Conservation (phyloP, 2,113 vertebrate genomes). For the Thamnophis sirtalis region DNA sequence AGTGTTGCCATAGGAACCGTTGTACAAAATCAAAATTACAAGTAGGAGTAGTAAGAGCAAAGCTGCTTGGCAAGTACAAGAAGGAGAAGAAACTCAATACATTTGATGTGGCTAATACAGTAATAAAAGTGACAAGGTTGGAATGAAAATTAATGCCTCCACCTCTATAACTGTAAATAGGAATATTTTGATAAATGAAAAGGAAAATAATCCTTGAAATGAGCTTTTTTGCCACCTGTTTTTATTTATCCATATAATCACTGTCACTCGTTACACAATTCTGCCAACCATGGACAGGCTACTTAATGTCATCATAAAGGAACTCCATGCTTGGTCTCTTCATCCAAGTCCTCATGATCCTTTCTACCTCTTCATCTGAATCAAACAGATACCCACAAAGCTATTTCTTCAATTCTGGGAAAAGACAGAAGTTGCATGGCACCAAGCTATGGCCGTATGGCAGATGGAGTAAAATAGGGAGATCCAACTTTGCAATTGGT, state of each 20-base stretch:
- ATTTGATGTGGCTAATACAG: neutral
- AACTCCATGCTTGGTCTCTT: neutral
- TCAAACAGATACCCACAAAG: neutral
- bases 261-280: neutral
- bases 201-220: neutral
- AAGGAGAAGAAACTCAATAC: slow-evolving; percentile 16
- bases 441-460: neutral
- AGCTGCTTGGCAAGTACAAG: slow-evolving; percentile 24
- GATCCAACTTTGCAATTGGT: neutral
- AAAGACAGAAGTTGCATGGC: neutral
- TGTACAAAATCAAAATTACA: slow-evolving; percentile 15
- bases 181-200: neutral
- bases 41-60: slow-evolving; percentile 46
- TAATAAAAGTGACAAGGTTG: neutral
- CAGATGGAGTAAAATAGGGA: neutral
- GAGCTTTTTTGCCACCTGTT: neutral
- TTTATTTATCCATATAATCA: neutral
- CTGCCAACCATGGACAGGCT: neutral
- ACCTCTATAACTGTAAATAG: neutral
- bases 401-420: neutral
- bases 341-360: neutral
- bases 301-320: neutral
- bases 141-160: neutral
- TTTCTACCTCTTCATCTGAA: neutral
- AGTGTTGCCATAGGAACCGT: slow-evolving; percentile 57